Evolutionary conservation across 2,797 vertebrate species (phyloP).

Genomic region (Capromys pilorides): DNA sequence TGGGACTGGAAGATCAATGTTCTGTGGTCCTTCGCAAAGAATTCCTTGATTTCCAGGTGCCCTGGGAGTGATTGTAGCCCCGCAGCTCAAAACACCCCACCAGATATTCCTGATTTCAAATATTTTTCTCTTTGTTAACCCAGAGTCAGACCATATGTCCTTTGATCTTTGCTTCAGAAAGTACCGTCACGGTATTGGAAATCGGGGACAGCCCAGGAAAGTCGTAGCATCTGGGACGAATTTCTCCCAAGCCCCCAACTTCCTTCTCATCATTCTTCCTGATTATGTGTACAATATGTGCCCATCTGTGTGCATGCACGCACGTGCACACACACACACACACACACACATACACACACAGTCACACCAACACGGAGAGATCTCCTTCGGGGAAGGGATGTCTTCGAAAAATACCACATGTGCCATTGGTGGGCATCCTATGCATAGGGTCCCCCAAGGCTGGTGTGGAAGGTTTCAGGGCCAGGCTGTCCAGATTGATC

Average conservation of each 20-base stretch:
- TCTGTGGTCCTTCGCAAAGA: slow-evolving; percentile 56
- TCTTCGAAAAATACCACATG: not conserved
- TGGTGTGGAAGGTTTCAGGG: not conserved
- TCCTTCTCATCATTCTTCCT: slow-evolving; percentile 49
- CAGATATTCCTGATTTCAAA: slow-evolving; percentile 68
- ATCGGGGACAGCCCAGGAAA: slow-evolving; percentile 70
- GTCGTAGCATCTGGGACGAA: slow-evolving; percentile 72
- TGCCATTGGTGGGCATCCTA: not conserved
- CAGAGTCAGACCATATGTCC: slow-evolving; percentile 77
- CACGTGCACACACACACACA: not conserved
- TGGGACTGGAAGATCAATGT: not conserved
- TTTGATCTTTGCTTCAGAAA: slow-evolving; percentile 80
- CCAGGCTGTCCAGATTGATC: not conserved
- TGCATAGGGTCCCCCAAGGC: not conserved
- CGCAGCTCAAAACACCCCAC: slow-evolving; percentile 54
- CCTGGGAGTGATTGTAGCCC: slow-evolving; percentile 57
- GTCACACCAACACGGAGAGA: not conserved
- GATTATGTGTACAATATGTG: not conserved
- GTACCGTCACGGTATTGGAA: slow-evolving; percentile 68
- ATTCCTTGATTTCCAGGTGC: slow-evolving; percentile 72
- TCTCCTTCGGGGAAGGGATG: not conserved
- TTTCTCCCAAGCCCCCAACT: slow-evolving; percentile 47
- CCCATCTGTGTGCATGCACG: not conserved
- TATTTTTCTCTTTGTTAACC: slow-evolving; percentile 71
- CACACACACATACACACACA: not conserved